Conservation (phyloP, 2,797 vertebrate genomes). For the Sitta carolinensis region DNA sequence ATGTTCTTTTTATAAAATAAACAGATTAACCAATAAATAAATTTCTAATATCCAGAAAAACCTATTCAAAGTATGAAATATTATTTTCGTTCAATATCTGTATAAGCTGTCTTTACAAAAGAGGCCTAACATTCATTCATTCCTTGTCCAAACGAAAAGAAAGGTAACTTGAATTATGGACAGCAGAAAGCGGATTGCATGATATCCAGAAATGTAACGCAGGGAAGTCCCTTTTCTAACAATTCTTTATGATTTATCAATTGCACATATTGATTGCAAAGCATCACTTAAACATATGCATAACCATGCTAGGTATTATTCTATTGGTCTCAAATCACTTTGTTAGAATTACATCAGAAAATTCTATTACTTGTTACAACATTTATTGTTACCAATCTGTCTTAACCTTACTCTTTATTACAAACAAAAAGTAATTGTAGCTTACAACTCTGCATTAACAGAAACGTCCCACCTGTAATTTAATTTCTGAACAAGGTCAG, state of each 20-base stretch:
- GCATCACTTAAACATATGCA: neutral
- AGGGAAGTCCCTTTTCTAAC: neutral
- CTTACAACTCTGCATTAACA: neutral
- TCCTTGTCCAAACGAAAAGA: neutral
- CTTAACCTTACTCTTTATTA: neutral
- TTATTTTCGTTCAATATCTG: neutral
- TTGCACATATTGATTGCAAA: neutral
- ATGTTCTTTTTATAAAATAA: neutral
- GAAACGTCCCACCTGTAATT: neutral
- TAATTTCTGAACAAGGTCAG: slow-evolving; percentile 27
- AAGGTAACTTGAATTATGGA: neutral
- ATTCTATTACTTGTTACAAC: neutral
- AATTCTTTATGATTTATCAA: neutral
- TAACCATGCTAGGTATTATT: neutral
- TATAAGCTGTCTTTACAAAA: neutral
- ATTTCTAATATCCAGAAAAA: neutral
- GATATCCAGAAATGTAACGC: neutral
- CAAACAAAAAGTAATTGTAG: neutral
- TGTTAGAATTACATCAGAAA: neutral
- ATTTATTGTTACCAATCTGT: neutral
- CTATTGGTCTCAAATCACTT: neutral
- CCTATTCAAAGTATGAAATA: neutral
- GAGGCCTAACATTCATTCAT: neutral
- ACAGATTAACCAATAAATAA: neutral
- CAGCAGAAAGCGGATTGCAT: neutral